Conservation (phyloP, 2,113 vertebrate genomes). For the Melanerpes formicivorus region DNA sequence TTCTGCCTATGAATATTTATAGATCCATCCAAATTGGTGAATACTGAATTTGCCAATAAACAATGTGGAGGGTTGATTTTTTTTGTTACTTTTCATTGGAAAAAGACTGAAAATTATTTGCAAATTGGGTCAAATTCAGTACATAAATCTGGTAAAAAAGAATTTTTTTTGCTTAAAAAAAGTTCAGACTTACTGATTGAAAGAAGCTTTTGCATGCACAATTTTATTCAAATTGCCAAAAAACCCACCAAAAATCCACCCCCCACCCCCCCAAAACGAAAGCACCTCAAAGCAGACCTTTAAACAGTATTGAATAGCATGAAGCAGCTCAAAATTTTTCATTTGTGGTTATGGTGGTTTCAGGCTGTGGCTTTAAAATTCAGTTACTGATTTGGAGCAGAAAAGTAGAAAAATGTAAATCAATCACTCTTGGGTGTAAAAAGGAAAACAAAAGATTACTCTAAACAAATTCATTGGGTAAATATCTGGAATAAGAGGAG, state of each 20-base stretch:
- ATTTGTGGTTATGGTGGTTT: neutral
- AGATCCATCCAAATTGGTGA: neutral
- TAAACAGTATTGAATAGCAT: neutral
- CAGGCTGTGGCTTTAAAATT: no score
- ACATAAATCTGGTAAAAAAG: neutral
- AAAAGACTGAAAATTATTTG: neutral
- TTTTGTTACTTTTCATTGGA: neutral
- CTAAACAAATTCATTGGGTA: no score
- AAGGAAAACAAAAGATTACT: no score
- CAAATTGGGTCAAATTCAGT: conserved; percentile 15
- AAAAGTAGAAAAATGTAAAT: no score
- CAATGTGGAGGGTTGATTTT: neutral
- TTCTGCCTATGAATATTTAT: conserved; percentile 52
- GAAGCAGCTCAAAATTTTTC: neutral
- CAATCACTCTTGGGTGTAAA: no score
- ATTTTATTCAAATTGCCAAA: neutral
- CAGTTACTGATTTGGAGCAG: no score
- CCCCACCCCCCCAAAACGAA: neutral
- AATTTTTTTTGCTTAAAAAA: neutral
- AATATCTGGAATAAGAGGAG: no score
- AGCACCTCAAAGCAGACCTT: neutral
- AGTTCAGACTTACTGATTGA: neutral
- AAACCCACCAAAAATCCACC: neutral
- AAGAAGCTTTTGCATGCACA: neutral
- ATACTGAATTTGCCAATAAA: neutral